Evolutionary conservation across 1,140 invertebrate species (phyloP).

Genomic region (Drosophila serrata): DNA sequence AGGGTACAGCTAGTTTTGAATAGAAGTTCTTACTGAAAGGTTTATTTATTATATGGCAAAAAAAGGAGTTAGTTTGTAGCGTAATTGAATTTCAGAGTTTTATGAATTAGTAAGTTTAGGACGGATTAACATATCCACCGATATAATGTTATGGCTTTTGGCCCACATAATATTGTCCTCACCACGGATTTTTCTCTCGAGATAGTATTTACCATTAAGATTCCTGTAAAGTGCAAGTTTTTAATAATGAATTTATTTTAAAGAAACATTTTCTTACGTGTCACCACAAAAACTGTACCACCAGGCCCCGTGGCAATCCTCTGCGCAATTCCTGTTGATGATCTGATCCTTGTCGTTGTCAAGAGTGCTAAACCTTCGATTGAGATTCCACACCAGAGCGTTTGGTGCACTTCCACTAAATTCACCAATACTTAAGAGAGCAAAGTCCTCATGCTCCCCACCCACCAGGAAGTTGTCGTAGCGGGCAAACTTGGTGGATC

Average conservation of each 20-base stretch:
- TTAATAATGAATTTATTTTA: not conserved
- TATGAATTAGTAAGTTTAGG: not conserved
- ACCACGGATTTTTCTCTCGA: not conserved
- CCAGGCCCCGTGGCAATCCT: not conserved
- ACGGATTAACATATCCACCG: not conserved
- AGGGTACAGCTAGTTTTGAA: too few species aligned
- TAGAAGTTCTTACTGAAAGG: too few species aligned
- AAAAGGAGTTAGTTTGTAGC: not conserved
- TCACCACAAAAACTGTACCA: slow-evolving; percentile 8
- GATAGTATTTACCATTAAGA: slow-evolving; percentile 8
- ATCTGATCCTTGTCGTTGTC: slow-evolving; percentile 1
- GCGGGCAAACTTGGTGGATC: not conserved
- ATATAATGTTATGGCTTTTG: slow-evolving; percentile 1
- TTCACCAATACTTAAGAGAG: not conserved
- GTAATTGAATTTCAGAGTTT: not conserved
- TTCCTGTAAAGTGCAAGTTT: not conserved
- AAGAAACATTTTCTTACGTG: not conserved
- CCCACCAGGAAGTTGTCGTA: not conserved
- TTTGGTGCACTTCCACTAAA: not conserved
- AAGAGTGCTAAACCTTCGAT: not conserved
- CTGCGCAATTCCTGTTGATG: not conserved
- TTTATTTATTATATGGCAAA: not conserved
- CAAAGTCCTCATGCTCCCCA: not conserved
- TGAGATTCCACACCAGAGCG: not conserved
- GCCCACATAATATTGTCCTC: slow-evolving; percentile 6